phyloP scores from a whole-genome alignment of 2,113 vertebrate genomes.

The Poeciliopsis prolifica region DNA sequence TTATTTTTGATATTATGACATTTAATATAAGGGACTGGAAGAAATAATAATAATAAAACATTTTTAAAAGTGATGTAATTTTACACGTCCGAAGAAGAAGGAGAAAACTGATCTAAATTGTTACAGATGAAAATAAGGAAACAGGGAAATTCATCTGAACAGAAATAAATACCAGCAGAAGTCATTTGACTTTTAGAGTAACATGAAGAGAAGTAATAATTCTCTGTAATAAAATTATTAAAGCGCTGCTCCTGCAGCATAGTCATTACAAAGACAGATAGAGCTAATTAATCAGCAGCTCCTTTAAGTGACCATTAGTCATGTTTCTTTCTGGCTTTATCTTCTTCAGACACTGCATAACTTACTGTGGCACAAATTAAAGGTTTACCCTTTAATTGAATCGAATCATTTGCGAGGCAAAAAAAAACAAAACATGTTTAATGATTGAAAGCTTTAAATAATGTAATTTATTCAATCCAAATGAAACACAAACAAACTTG shows the following conservation, averaged over 20 bases:
- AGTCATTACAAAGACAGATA: constrained; percentile 32
- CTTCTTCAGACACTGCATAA: not conserved
- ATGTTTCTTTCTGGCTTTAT: constrained; percentile 2
- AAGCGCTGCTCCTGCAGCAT: constrained; percentile 34
- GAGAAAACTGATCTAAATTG: not conserved
- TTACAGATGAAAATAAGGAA: not conserved
- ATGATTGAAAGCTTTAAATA: too few species aligned
- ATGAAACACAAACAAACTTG: too few species aligned
- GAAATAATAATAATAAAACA: not conserved
- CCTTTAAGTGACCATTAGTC: constrained; percentile 12
- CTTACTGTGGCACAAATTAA: not conserved
- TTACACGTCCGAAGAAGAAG: not conserved
- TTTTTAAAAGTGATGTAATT: not conserved
- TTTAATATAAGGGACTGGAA: too few species aligned
- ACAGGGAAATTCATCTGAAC: not conserved
- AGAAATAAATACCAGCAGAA: constrained; percentile 3
- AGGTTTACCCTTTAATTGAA: too few species aligned
- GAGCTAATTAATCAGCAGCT: constrained; percentile 33
- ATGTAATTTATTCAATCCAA: too few species aligned
- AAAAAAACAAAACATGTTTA: too few species aligned
- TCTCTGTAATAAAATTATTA: constrained; percentile 31
- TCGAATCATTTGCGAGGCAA: too few species aligned
- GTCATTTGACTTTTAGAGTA: not conserved
- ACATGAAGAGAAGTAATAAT: constrained; percentile 13
- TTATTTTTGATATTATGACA: too few species aligned